phyloP scores from a whole-genome alignment of 2,113 vertebrate species.

The Daubentonia madagascariensis region DNA sequence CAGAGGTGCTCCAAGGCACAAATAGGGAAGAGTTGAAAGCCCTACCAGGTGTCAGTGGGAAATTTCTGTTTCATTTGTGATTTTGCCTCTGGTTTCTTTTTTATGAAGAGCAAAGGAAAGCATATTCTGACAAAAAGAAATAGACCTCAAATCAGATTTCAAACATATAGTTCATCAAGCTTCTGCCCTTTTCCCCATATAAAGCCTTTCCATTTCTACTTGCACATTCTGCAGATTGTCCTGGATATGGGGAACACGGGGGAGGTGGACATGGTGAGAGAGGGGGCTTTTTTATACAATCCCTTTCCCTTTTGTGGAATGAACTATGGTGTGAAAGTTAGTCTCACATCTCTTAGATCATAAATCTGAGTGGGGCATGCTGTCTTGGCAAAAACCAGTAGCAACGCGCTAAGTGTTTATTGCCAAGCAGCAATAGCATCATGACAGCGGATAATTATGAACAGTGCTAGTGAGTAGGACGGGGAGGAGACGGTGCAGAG shows the following conservation, averaged over 20 bases:
- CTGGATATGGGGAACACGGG: background rate
- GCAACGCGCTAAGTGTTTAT: conserved; percentile 29
- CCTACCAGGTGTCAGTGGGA: background rate
- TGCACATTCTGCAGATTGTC: background rate
- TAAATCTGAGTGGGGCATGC: conserved; percentile 56
- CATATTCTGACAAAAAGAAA: conserved; percentile 2
- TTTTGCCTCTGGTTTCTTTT: background rate
- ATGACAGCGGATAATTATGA: conserved; percentile 49
- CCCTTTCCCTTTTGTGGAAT: conserved; percentile 10
- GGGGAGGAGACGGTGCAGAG: background rate
- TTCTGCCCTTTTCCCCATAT: background rate
- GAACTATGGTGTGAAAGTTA: conserved; percentile 20
- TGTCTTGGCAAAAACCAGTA: conserved; percentile 56
- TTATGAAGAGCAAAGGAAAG: background rate
- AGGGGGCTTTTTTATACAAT: background rate
- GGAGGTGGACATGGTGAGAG: background rate
- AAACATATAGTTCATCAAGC: background rate
- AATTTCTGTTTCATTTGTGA: background rate
- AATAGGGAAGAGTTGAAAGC: background rate
- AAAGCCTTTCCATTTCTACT: background rate
- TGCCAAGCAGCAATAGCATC: conserved; percentile 48
- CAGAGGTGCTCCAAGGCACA: background rate
- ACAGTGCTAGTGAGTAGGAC: background rate
- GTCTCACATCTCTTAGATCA: conserved; percentile 35
- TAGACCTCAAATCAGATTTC: background rate